Conservation (phyloP, 2,113 vertebrate genomes). For the Siniperca chuatsi region DNA sequence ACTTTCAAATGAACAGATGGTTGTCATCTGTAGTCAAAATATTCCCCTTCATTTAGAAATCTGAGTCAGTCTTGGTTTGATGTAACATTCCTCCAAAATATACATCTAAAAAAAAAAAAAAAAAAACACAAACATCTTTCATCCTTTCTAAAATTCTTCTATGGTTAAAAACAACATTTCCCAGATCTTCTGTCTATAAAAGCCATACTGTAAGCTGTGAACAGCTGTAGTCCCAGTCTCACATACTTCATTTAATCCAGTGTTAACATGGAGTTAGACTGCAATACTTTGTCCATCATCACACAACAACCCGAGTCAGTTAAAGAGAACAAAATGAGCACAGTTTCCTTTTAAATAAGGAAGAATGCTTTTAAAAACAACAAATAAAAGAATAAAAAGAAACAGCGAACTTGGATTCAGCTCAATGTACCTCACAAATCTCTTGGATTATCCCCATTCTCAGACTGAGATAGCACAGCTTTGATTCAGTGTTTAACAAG, state of each 20-base stretch:
- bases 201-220: slow-evolving; percentile 43
- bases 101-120: slow-evolving; percentile 27
- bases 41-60: slow-evolving; percentile 56
- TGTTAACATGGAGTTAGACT: slow-evolving; percentile 50
- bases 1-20: slow-evolving; percentile 53
- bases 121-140: neutral
- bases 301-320: slow-evolving; percentile 30
- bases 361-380: slow-evolving; percentile 42
- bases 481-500: slow-evolving; percentile 48
- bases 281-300: slow-evolving; percentile 52
- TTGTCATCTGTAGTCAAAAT: slow-evolving; percentile 43
- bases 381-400: slow-evolving; percentile 40
- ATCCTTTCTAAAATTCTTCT: slow-evolving; percentile 42
- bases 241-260: slow-evolving; percentile 62
- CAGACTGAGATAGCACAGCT: slow-evolving; percentile 30
- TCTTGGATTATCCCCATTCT: slow-evolving; percentile 50
- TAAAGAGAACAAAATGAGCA: slow-evolving; percentile 31
- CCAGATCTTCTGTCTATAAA: slow-evolving; percentile 29
- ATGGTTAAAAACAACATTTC: slow-evolving; percentile 46
- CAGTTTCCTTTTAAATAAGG: slow-evolving; percentile 43
- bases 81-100: slow-evolving; percentile 66
- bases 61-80: slow-evolving; percentile 55
- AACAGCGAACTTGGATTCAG: slow-evolving; percentile 58
- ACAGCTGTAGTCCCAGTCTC: slow-evolving; percentile 25
- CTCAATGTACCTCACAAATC: slow-evolving; percentile 48